phyloP scores from a whole-genome alignment of 2,113 vertebrate species.

The Hiodon alosoides region DNA sequence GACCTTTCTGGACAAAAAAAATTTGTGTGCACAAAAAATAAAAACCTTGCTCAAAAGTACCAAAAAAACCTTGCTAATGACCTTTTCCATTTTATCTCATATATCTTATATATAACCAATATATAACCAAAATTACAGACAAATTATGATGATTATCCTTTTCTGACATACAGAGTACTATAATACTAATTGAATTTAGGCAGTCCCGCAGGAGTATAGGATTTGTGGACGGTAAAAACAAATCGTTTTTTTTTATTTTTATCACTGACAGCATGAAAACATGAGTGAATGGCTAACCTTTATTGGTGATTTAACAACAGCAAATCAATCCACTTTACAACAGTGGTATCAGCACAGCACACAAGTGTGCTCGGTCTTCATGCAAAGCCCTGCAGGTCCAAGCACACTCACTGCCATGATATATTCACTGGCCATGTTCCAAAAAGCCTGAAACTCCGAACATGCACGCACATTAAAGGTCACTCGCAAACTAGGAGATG shows the following conservation, averaged over 20 bases:
- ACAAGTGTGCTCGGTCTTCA: constrained; percentile 17
- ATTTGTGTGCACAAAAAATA: neutral
- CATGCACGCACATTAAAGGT: constrained; percentile 41
- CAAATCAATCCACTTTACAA: constrained; percentile 32
- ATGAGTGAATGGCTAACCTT: constrained; percentile 15
- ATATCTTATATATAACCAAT: constrained; percentile 13
- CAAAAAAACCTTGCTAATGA: neutral
- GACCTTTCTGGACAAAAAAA: neutral
- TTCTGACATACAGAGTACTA: constrained; percentile 21
- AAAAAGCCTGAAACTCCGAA: constrained; percentile 29
- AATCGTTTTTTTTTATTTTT: constrained; percentile 11
- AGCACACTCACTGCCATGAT: constrained; percentile 31
- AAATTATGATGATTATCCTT: constrained; percentile 15
- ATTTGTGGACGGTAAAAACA: no score
- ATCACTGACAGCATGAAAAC: constrained; percentile 17
- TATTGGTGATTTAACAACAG: constrained; percentile 24
- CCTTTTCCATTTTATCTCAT: constrained; percentile 8
- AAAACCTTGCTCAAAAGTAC: constrained; percentile 7
- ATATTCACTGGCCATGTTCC: constrained; percentile 36
- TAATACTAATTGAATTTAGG: neutral
- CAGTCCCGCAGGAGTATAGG: no score
- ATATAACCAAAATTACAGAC: no score
- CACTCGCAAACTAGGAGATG: constrained; percentile 10
- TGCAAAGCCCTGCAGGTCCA: constrained; percentile 11
- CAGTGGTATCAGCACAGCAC: constrained; percentile 32